These are phyloP conservation scores for Arnoldichthys spilopterus DNA, from an alignment of 2,797 vertebrate species.

Conservation along the genomic window DNA sequence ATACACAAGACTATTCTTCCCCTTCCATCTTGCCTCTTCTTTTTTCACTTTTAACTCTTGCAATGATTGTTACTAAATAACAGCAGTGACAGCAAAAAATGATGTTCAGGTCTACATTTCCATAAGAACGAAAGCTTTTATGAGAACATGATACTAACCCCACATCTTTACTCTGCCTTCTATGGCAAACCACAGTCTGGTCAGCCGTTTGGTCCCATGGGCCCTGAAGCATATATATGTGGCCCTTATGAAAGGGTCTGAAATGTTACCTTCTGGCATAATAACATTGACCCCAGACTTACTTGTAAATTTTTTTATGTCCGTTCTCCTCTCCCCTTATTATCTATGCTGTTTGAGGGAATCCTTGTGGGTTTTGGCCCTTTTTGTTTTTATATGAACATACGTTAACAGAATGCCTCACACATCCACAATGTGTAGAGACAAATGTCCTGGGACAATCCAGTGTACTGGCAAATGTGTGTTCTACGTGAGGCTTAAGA, in stretches of 20 bases:
- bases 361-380: constrained; percentile 80
- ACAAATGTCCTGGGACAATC: constrained; percentile 59
- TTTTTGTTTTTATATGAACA: constrained; percentile 79
- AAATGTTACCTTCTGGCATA: constrained; percentile 72
- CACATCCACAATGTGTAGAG: neutral
- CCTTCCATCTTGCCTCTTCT: too few relatives aligned
- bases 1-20: neutral
- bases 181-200: neutral
- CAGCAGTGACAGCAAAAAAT: too few relatives aligned
- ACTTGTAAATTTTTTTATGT: constrained; percentile 87
- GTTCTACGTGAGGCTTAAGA: neutral
- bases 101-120: neutral
- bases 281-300: constrained; percentile 83
- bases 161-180: neutral
- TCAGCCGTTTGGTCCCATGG: neutral
- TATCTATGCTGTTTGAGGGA: constrained; percentile 89
- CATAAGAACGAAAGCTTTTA: neutral
- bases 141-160: neutral
- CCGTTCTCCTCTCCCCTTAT: constrained; percentile 87
- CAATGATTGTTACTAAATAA: neutral
- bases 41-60: neutral
- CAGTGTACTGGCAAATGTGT: constrained; percentile 48
- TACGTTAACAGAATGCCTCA: constrained; percentile 33
- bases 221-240: constrained; percentile 4
- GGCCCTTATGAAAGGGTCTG: constrained; percentile 51